A percentile compares a stretch with the other conserved stretches of the same genome.
These are phyloP conservation scores for Koerneria pararmatus DNA, from an alignment of 2,888 invertebrate species.

Conservation along the genomic window DNA sequence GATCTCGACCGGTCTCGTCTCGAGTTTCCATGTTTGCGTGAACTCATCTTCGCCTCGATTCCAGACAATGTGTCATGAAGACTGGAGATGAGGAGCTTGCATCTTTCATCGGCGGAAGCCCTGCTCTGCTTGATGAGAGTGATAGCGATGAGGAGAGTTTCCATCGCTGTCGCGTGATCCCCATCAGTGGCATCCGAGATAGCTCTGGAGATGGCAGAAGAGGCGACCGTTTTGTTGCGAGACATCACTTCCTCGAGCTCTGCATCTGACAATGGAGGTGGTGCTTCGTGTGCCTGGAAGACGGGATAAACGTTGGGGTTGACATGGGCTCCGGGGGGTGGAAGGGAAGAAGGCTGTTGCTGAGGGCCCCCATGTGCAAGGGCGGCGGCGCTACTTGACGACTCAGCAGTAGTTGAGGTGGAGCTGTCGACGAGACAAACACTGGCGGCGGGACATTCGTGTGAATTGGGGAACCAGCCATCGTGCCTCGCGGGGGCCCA, in stretches of 20 bases:
- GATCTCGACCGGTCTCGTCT: conserved; percentile 27
- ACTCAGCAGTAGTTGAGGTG: conserved; percentile 29
- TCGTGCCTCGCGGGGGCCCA: neutral
- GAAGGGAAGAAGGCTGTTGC: conserved; percentile 20
- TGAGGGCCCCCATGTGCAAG: neutral
- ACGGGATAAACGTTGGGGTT: conserved; percentile 46
- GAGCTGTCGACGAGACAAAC: conserved; percentile 27
- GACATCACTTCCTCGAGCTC: conserved; percentile 98
- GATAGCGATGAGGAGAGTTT: conserved; percentile 95
- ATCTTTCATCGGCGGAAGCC: conserved; percentile 90
- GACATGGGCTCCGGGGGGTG: conserved; percentile 46
- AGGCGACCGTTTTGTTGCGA: conserved; percentile 85
- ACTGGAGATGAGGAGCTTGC: conserved; percentile 93
- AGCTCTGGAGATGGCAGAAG: conserved; percentile 93
- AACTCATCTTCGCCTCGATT: conserved; percentile 87
- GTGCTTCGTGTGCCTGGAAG: conserved; percentile 10
- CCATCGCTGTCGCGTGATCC: conserved; percentile 95
- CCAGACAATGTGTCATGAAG: conserved; percentile 93
- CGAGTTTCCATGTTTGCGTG: conserved; percentile 14
- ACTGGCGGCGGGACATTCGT: neutral
- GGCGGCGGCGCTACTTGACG: conserved; percentile 18
- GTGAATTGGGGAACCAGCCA: neutral
- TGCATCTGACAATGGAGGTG: conserved; percentile 69
- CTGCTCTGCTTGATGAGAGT: conserved; percentile 96
- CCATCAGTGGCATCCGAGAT: conserved; percentile 82